phyloP scores from a whole-genome alignment of 2,888 invertebrate species.

The Stramonita haemastoma region DNA sequence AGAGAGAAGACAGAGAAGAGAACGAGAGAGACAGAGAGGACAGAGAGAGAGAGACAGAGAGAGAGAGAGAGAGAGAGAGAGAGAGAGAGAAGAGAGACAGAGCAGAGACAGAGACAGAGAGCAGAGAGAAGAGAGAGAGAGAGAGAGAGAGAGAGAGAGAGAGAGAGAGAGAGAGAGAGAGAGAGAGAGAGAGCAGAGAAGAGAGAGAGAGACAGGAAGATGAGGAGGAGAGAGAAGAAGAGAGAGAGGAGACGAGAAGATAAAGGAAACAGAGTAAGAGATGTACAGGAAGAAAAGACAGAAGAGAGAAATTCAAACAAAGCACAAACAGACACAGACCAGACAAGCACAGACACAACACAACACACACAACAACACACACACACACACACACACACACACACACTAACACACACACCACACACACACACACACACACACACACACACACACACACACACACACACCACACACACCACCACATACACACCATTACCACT shows the following conservation, averaged over 20 bases:
- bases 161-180: neutral
- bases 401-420: neutral
- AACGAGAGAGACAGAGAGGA: neutral
- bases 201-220: neutral
- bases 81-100: no score
- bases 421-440: neutral
- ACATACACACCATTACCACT: neutral
- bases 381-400: conserved; percentile 8
- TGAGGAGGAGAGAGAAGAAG: neutral
- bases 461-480: neutral
- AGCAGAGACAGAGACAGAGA: neutral
- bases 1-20: neutral
- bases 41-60: neutral
- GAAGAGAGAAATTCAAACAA: neutral
- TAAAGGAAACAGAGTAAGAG: neutral
- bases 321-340: neutral
- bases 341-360: neutral
- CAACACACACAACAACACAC: neutral
- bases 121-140: neutral
- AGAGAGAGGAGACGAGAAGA: neutral
- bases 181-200: neutral
- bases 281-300: neutral
- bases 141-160: neutral
- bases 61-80: no score
- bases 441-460: neutral